A percentile compares a stretch with the other conserved stretches of the same genome.
These are phyloP conservation scores for Alouatta palliata DNA, from an alignment of 2,113 vertebrate species.

Conservation along the genomic window DNA sequence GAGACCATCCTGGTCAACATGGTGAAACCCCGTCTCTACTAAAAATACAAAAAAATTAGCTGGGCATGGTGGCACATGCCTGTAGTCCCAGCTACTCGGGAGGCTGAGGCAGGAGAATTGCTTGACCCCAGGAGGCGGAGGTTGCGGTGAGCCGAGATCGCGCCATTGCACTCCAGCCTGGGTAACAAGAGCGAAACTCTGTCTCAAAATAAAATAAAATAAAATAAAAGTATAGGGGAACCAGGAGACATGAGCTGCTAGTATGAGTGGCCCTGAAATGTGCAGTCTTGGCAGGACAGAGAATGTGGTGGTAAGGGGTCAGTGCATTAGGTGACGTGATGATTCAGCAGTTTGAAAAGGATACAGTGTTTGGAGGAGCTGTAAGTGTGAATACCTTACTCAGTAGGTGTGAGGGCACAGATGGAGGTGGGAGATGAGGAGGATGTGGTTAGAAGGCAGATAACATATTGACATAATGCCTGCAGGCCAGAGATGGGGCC, in stretches of 20 bases:
- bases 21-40: no score
- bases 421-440: not conserved
- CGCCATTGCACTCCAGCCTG: no score
- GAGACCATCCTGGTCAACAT: no score
- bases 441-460: conserved; percentile 1
- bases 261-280: not conserved
- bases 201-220: no score
- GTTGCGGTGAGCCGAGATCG: no score
- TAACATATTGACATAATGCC: not conserved
- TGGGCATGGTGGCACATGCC: no score
- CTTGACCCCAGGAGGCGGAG: no score
- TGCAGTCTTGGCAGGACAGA: not conserved
- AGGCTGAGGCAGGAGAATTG: no score
- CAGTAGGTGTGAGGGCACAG: not conserved
- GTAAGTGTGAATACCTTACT: not conserved
- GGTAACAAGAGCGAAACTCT: no score
- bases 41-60: no score
- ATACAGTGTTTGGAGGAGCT: not conserved
- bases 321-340: not conserved
- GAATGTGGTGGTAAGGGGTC: not conserved
- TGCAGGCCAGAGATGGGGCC: not conserved
- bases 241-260: not conserved
- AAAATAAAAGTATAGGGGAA: no score
- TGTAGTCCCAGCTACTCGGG: no score
- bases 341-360: conserved; percentile 8